phyloP scores from a whole-genome alignment of 1,140 invertebrate genomes.

The Pinna nobilis region DNA sequence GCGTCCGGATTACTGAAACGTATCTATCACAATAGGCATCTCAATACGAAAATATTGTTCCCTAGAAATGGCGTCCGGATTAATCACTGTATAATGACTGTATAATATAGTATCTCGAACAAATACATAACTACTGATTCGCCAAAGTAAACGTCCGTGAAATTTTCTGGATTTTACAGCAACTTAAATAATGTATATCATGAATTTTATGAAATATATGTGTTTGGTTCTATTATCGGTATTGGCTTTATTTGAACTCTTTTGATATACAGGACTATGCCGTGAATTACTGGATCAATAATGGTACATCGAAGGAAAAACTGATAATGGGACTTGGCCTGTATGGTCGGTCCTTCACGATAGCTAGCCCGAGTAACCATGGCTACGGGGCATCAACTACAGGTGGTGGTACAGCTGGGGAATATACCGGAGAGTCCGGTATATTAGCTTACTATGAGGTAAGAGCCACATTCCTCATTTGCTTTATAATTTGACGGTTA shows the following conservation, averaged over 20 bases:
- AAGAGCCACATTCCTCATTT: background rate
- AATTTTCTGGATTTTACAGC: too few species aligned
- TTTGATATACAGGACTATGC: constrained; percentile 36
- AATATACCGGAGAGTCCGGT: constrained; percentile 77
- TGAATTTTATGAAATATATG: background rate
- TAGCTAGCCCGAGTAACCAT: constrained; percentile 21
- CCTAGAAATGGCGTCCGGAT: too few species aligned
- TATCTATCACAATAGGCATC: too few species aligned
- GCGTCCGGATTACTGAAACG: too few species aligned
- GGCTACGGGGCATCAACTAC: constrained; percentile 21
- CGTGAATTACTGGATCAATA: constrained; percentile 33
- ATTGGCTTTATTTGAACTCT: background rate
- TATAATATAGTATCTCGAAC: too few species aligned
- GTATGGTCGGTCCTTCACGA: constrained; percentile 45
- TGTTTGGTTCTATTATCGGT: background rate
- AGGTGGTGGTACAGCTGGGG: constrained; percentile 67
- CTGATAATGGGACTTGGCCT: constrained; percentile 93
- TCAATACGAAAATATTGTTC: too few species aligned
- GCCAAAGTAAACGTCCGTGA: too few species aligned
- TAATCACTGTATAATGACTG: too few species aligned
- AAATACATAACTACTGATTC: too few species aligned
- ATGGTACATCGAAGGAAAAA: constrained; percentile 94
- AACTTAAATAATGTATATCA: too few species aligned
- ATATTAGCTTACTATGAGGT: constrained; percentile 56
- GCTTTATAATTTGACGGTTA: background rate